These are phyloP conservation scores for Creontiades dilutus DNA, from an alignment of 2,888 invertebrate species.

Conservation along the genomic window DNA sequence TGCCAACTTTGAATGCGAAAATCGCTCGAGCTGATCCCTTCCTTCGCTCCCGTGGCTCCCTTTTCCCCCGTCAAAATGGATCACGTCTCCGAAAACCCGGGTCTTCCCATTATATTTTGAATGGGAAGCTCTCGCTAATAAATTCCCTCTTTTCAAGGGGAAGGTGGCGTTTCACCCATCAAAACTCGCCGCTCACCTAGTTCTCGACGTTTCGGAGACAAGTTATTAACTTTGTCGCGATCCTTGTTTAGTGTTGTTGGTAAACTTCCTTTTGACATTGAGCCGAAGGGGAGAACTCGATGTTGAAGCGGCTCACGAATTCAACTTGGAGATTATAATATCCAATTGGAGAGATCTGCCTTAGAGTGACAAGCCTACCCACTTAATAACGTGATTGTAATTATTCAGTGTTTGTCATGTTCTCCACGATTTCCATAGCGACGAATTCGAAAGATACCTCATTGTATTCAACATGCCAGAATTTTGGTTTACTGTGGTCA, in stretches of 20 bases:
- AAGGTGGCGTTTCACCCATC: constrained; percentile 9
- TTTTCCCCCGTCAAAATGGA: constrained; percentile 56
- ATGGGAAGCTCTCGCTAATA: constrained; percentile 54
- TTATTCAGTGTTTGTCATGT: no score
- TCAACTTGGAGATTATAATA: constrained; percentile 15
- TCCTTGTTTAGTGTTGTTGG: constrained; percentile 38
- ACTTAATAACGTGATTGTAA: no score
- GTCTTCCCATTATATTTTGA: constrained; percentile 63
- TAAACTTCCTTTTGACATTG: constrained; percentile 49
- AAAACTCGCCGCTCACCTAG: constrained; percentile 47
- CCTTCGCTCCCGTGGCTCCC: background rate
- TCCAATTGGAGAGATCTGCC: background rate
- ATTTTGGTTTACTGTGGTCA: no score
- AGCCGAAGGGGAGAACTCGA: background rate
- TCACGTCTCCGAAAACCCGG: constrained; percentile 57
- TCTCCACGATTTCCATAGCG: no score
- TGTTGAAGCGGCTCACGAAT: background rate
- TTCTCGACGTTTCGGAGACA: background rate
- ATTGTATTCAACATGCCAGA: no score
- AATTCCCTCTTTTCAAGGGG: constrained; percentile 49
- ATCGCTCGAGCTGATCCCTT: constrained; percentile 61
- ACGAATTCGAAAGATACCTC: no score
- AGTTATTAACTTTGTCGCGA: constrained; percentile 20
- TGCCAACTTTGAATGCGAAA: constrained; percentile 70
- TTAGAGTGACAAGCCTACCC: no score